Conservation (phyloP, 2,113 vertebrate genomes). For the Sturnira hondurensis region DNA sequence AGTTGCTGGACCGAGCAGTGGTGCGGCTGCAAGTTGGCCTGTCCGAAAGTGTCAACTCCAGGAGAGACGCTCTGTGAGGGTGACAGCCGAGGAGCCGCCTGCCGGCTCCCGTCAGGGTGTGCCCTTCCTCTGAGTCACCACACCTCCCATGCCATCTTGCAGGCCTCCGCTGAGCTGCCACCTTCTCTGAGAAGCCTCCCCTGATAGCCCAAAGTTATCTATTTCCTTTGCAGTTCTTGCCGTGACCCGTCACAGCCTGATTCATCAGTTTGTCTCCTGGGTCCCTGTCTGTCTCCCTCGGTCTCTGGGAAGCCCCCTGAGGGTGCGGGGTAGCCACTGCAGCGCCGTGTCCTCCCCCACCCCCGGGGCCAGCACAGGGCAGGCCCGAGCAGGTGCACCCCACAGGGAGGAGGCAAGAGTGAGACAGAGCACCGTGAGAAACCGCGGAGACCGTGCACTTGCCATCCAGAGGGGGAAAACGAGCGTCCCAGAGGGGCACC, state of each 20-base stretch:
- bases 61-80: background rate
- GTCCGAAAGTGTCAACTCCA: constrained; percentile 22
- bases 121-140: background rate
- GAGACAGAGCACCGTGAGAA: background rate
- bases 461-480: background rate
- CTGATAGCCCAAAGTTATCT: background rate
- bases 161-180: background rate
- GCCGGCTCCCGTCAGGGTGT: background rate
- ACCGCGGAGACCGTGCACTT: background rate
- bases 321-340: no score
- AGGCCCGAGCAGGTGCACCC: background rate
- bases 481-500: background rate
- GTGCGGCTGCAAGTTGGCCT: background rate
- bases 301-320: background rate
- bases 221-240: background rate
- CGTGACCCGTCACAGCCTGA: background rate
- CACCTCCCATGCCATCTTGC: background rate
- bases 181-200: background rate
- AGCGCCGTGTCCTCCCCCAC: rapidly evolving
- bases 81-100: background rate
- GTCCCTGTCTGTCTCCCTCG: background rate
- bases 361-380: background rate
- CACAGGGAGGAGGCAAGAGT: rapidly evolving
- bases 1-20: background rate
- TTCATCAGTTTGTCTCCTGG: background rate